phyloP scores from a whole-genome alignment of 1,140 invertebrate genomes.

The Palaemon carinicauda region DNA sequence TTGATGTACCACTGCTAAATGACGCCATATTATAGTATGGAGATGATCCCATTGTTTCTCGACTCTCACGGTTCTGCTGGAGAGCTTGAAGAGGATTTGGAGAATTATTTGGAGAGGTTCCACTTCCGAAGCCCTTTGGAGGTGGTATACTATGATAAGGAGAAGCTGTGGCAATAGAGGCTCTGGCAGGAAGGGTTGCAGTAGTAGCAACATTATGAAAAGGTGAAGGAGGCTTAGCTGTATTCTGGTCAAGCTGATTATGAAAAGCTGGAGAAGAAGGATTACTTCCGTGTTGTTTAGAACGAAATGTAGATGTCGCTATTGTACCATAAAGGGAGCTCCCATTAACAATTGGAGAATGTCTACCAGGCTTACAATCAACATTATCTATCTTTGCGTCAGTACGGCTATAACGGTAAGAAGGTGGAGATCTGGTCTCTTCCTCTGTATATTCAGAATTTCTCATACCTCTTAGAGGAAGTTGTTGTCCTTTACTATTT shows the following conservation, averaged over 20 bases:
- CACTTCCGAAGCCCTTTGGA: constrained; percentile 35
- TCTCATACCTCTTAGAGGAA: constrained; percentile 4
- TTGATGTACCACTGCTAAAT: constrained; percentile 31
- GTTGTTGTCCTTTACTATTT: neutral
- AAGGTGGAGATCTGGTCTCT: neutral
- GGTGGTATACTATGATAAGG: constrained; percentile 42
- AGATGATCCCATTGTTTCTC: neutral
- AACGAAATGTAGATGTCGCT: constrained; percentile 30
- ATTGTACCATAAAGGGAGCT: constrained; percentile 49
- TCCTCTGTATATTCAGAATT: neutral
- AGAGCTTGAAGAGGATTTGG: constrained; percentile 27
- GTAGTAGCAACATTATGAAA: constrained; percentile 3
- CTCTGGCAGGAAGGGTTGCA: constrained; percentile 40
- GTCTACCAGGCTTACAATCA: constrained; percentile 14
- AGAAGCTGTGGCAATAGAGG: constrained; percentile 14
- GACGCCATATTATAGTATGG: constrained; percentile 38
- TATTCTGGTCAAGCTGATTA: neutral
- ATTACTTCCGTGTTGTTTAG: constrained; percentile 18
- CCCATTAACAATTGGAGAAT: constrained; percentile 23
- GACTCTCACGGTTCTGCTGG: constrained; percentile 26
- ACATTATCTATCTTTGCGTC: constrained; percentile 19
- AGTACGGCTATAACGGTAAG: neutral
- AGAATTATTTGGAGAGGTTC: constrained; percentile 30
- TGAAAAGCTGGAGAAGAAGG: constrained; percentile 5
- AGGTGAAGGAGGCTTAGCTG: neutral